Percentiles rank a stretch among this genome's conserved stretches.
These are phyloP conservation scores for Platycnemis pennipes DNA, from an alignment of 2,888 invertebrate genomes.

Conservation along the genomic window DNA sequence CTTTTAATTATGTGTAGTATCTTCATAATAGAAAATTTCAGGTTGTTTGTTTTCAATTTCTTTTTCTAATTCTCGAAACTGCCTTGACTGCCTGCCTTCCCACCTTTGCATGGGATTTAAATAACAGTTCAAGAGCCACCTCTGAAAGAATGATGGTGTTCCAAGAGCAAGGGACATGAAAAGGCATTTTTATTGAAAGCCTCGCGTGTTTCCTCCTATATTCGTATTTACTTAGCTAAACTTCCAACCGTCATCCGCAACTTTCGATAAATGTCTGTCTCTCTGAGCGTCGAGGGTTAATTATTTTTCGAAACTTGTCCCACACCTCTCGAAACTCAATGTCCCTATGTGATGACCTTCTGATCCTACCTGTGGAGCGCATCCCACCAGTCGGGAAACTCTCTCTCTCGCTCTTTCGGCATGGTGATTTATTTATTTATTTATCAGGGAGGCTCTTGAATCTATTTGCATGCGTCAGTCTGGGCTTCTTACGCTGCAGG, in stretches of 20 bases:
- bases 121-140: neutral
- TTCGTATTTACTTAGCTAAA: neutral
- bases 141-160: neutral
- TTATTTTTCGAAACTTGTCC: neutral
- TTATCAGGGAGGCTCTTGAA: neutral
- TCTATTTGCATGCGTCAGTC: neutral
- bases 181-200: neutral
- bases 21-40: too few relatives aligned
- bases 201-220: neutral
- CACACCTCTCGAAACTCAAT: conserved; percentile 9
- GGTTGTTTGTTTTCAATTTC: neutral
- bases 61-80: neutral
- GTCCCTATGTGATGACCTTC: neutral
- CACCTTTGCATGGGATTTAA: neutral
- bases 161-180: neutral
- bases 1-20: too few relatives aligned
- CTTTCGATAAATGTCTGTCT: neutral
- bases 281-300: neutral
- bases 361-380: neutral
- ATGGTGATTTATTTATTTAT: conserved; percentile 26
- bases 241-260: neutral
- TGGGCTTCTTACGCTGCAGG: neutral
- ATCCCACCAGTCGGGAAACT: neutral
- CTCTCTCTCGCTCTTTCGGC: neutral
- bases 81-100: too few relatives aligned